Conservation (phyloP, 2,888 invertebrate species). For the Teleiodes luculella region DNA sequence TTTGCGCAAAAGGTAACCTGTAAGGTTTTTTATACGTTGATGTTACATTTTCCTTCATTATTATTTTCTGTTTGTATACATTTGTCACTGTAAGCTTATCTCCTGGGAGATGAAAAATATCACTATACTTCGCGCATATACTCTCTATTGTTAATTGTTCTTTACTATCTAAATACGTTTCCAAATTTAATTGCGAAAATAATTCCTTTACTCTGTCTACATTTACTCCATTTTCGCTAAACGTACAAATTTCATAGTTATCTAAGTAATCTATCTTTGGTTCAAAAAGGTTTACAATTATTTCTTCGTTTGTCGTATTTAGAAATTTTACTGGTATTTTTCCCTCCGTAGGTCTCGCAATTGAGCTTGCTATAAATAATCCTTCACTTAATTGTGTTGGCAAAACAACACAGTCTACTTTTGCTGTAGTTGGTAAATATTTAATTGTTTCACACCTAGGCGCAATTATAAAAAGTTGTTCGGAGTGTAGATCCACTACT, state of each 20-base stretch:
- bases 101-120: constrained; percentile 24
- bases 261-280: constrained; percentile 19
- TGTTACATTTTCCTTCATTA: constrained; percentile 17
- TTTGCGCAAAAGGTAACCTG: constrained; percentile 23
- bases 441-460: constrained; percentile 22
- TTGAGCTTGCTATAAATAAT: constrained; percentile 22
- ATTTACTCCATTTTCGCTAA: no score
- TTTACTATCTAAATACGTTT: constrained; percentile 18
- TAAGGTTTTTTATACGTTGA: no score
- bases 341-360: constrained; percentile 19
- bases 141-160: constrained; percentile 19
- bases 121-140: constrained; percentile 24
- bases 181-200: constrained; percentile 19
- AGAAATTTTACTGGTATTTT: constrained; percentile 23
- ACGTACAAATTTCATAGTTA: constrained; percentile 18
- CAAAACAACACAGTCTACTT: constrained; percentile 20
- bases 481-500: background rate
- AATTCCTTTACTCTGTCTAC: no score
- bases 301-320: constrained; percentile 20
- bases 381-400: constrained; percentile 20
- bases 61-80: constrained; percentile 21
- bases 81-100: constrained; percentile 23
- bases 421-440: constrained; percentile 14
- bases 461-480: constrained; percentile 13
- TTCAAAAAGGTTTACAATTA: constrained; percentile 22